Conservation (phyloP, 1,140 invertebrate species). For the Drosophila burlai region DNA sequence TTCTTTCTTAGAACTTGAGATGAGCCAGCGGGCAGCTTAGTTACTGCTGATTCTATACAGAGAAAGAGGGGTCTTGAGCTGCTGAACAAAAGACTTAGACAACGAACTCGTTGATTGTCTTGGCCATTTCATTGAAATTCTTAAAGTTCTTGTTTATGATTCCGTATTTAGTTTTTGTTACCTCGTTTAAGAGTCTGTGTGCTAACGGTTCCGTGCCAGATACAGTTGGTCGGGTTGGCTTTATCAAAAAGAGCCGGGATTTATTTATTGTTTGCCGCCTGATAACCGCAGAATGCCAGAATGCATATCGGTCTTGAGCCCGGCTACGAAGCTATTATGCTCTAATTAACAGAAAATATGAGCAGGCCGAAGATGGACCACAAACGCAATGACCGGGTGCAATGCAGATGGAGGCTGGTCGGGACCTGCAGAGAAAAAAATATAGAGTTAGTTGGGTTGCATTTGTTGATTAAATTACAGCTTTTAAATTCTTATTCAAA, state of each 20-base stretch:
- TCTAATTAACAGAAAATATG: conserved; percentile 70
- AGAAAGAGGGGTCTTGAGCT: conserved; percentile 1
- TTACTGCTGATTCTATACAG: neutral
- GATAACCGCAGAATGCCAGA: conserved; percentile 64
- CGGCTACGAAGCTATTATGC: conserved; percentile 50
- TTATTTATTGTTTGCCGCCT: conserved; percentile 23
- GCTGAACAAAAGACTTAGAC: conserved; percentile 72
- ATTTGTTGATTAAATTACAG: conserved; percentile 4
- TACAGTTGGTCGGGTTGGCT: conserved; percentile 55
- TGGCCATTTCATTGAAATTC: conserved; percentile 64
- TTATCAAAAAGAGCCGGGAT: conserved; percentile 22
- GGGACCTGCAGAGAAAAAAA: conserved; percentile 7
- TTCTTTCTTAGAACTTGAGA: conserved; percentile 54
- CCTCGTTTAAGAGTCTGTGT: conserved; percentile 14
- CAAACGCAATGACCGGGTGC: conserved; percentile 47
- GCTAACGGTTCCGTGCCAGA: conserved; percentile 52
- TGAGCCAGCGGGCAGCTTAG: conserved; percentile 24
- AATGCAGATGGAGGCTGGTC: conserved; percentile 50
- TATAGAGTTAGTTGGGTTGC: neutral
- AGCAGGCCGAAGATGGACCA: conserved; percentile 42
- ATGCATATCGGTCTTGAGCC: conserved; percentile 25
- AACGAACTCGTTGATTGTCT: conserved; percentile 71
- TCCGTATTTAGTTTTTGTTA: conserved; percentile 36
- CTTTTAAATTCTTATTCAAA: too few species aligned
- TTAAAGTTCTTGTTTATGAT: conserved; percentile 39